phyloP scores from a whole-genome alignment of 2,888 invertebrate genomes.

The Drosophila ezoana region DNA sequence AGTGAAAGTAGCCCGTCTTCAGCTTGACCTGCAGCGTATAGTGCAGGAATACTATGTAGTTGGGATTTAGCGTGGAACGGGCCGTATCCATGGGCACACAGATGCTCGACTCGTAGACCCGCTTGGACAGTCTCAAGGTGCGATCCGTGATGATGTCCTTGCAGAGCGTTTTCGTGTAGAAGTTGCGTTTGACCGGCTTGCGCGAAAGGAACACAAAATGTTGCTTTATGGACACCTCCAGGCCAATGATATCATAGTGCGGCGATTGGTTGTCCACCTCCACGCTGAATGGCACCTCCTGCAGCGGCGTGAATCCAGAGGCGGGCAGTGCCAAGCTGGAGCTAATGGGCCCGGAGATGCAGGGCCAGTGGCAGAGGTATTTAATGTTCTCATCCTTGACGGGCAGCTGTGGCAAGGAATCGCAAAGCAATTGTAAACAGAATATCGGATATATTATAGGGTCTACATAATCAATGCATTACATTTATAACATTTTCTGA shows the following conservation, averaged over 20 bases:
- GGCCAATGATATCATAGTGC: slow-evolving; percentile 76
- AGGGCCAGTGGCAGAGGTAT: slow-evolving; percentile 82
- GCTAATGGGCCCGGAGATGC: slow-evolving; percentile 79
- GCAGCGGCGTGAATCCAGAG: slow-evolving; percentile 90
- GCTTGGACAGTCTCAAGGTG: slow-evolving; percentile 75
- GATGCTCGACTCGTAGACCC: slow-evolving; percentile 86
- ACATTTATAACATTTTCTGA: too few species aligned
- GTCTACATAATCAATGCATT: too few species aligned
- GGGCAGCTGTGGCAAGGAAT: slow-evolving; percentile 58
- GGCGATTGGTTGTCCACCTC: slow-evolving; percentile 88
- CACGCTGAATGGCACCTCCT: slow-evolving; percentile 88
- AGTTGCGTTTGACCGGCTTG: slow-evolving; percentile 81
- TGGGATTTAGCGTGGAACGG: slow-evolving; percentile 87
- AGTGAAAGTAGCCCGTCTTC: slow-evolving; percentile 80
- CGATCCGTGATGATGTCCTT: slow-evolving; percentile 74
- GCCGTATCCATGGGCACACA: slow-evolving; percentile 88
- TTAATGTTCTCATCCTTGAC: slow-evolving; percentile 80
- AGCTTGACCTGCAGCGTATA: slow-evolving; percentile 78
- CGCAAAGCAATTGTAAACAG: background rate
- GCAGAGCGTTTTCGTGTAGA: slow-evolving; percentile 74
- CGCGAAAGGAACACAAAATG: slow-evolving; percentile 81
- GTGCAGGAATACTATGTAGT: slow-evolving; percentile 81
- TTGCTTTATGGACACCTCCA: slow-evolving; percentile 80
- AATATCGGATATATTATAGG: background rate
- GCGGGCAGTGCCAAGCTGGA: slow-evolving; percentile 86